Conservation (phyloP, 2,888 invertebrate species). For the Cheilosia soror region DNA sequence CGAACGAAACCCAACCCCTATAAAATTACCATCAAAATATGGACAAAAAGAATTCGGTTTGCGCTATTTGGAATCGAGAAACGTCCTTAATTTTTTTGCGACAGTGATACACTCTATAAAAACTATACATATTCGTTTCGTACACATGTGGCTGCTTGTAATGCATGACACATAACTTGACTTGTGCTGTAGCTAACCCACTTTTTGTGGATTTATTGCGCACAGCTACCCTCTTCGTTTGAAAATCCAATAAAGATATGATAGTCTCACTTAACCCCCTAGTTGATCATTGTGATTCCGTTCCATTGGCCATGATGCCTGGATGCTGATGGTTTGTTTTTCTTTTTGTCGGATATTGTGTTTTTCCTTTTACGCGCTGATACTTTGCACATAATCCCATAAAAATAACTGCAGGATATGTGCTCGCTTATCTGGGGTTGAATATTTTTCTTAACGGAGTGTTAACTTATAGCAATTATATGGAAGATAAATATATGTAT, state of each 20-base stretch:
- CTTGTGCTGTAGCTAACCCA: constrained; percentile 43
- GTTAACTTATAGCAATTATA: constrained; percentile 45
- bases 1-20: constrained; percentile 63
- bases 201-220: constrained; percentile 60
- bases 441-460: constrained; percentile 45
- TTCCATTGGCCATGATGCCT: constrained; percentile 40
- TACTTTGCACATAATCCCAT: constrained; percentile 40
- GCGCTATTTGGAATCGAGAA: constrained; percentile 5
- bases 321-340: constrained; percentile 27
- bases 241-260: constrained; percentile 68
- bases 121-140: constrained; percentile 25
- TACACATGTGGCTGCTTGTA: constrained; percentile 34
- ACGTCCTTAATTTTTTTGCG: constrained; percentile 24
- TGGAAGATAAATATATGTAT: constrained; percentile 28
- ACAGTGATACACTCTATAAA: constrained; percentile 24
- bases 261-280: constrained; percentile 56
- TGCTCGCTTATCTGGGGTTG: constrained; percentile 27
- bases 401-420: constrained; percentile 51
- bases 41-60: constrained; percentile 46
- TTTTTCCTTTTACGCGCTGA: constrained; percentile 39
- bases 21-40: constrained; percentile 66
- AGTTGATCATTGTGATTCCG: constrained; percentile 50
- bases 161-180: constrained; percentile 52
- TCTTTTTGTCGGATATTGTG: constrained; percentile 23
- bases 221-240: constrained; percentile 37